A percentile compares a stretch with the other conserved stretches of the same genome.
Conservation (phyloP, 2,797 vertebrate genomes). For the Notolepis coatsorum region DNA sequence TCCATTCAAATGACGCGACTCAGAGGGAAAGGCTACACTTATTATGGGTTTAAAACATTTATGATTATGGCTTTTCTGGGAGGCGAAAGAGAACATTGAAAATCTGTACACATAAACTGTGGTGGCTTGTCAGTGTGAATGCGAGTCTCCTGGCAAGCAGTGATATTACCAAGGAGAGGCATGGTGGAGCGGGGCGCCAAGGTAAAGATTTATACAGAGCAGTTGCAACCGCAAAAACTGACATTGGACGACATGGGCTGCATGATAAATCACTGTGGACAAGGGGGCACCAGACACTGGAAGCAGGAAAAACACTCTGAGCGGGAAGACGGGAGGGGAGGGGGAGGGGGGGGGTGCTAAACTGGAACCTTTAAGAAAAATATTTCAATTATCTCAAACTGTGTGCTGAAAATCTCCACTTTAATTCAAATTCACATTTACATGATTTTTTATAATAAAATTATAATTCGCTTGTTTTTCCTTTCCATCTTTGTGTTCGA, state of each 20-base stretch:
- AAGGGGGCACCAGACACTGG: conserved; percentile 72
- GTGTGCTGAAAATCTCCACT: background rate
- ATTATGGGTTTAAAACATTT: conserved; percentile 43
- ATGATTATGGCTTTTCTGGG: conserved; percentile 14
- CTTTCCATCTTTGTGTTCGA: no score
- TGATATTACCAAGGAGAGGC: conserved; percentile 73
- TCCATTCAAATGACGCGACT: conserved; percentile 22
- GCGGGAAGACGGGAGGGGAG: conserved; percentile 34
- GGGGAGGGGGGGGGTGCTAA: conserved; percentile 32
- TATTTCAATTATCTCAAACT: background rate
- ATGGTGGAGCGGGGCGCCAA: conserved; percentile 70
- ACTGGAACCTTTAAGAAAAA: conserved; percentile 28
- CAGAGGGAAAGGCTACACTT: conserved; percentile 28
- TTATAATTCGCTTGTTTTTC: background rate
- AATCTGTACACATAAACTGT: conserved; percentile 57
- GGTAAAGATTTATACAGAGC: conserved; percentile 83
- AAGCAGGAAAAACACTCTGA: conserved; percentile 63
- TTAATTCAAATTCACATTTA: background rate
- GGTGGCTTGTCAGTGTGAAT: conserved; percentile 68
- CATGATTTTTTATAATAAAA: no score
- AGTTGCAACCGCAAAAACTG: conserved; percentile 80
- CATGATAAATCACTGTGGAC: conserved; percentile 83
- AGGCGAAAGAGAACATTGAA: conserved; percentile 46
- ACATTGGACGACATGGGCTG: conserved; percentile 76
- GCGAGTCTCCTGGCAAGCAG: conserved; percentile 63